Conservation (phyloP, 2,113 vertebrate species). For the Dipodomys spectabilis region DNA sequence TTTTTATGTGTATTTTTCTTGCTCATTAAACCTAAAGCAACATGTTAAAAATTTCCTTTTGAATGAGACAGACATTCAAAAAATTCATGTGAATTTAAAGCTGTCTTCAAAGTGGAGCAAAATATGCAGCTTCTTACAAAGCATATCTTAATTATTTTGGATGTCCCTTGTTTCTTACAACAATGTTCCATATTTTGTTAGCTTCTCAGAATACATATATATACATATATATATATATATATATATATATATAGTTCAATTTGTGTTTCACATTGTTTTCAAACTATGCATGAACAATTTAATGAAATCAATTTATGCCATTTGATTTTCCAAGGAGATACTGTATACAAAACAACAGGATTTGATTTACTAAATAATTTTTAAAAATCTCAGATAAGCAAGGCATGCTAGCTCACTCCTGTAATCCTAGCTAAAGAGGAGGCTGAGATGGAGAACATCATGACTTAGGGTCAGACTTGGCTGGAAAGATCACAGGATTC, state of each 20-base stretch:
- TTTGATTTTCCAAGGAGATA: background rate
- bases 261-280: slow-evolving; percentile 17
- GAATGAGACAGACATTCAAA: background rate
- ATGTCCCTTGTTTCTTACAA: background rate
- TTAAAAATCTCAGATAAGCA: background rate
- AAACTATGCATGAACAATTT: background rate
- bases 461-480: no score
- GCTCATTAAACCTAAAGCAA: background rate
- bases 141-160: background rate
- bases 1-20: slow-evolving; percentile 31
- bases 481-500: no score
- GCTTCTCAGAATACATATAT: slow-evolving; percentile 7
- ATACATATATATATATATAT: background rate
- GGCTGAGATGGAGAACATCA: no score
- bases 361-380: background rate
- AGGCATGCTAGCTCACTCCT: no score
- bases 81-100: slow-evolving; percentile 12
- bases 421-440: no score
- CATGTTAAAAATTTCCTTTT: background rate
- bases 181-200: background rate
- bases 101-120: background rate
- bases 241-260: background rate
- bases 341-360: background rate
- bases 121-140: background rate
- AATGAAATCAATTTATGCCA: background rate